Evolutionary conservation across 2,113 vertebrate genomes (phyloP).

Genomic region (Apus apus): DNA sequence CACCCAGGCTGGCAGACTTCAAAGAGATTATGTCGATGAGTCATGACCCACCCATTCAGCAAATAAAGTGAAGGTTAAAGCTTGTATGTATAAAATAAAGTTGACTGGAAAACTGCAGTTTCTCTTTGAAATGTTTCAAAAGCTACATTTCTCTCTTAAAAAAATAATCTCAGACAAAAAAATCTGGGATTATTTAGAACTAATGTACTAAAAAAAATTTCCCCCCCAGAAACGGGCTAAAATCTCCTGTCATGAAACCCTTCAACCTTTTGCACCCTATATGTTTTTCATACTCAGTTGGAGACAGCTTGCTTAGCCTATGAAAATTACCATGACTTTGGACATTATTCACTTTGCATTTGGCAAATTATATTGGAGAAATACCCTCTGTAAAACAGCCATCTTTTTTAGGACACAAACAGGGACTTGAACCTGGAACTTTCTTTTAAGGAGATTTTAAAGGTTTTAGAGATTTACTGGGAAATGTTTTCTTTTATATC

Average conservation of each 20-base stretch:
- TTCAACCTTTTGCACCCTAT: background rate
- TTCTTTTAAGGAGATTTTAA: background rate
- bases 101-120: background rate
- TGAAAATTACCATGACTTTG: background rate
- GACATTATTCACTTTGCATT: background rate
- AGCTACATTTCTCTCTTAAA: background rate
- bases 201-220: background rate
- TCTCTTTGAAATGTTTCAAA: too few species aligned
- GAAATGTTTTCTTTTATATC: background rate
- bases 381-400: background rate
- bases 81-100: background rate
- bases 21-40: constrained; percentile 40
- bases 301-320: background rate
- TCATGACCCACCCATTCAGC: constrained; percentile 50
- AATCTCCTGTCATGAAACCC: background rate
- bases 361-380: background rate
- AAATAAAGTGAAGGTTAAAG: constrained; percentile 33
- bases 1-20: constrained; percentile 39
- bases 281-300: background rate
- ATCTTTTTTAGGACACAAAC: background rate
- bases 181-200: background rate
- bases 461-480: background rate
- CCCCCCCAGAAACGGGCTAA: rapidly evolving
- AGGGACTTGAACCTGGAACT: background rate
- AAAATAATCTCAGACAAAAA: background rate